These are phyloP conservation scores for Hypomesus transpacificus DNA, from an alignment of 2,113 vertebrate genomes.

Conservation along the genomic window DNA sequence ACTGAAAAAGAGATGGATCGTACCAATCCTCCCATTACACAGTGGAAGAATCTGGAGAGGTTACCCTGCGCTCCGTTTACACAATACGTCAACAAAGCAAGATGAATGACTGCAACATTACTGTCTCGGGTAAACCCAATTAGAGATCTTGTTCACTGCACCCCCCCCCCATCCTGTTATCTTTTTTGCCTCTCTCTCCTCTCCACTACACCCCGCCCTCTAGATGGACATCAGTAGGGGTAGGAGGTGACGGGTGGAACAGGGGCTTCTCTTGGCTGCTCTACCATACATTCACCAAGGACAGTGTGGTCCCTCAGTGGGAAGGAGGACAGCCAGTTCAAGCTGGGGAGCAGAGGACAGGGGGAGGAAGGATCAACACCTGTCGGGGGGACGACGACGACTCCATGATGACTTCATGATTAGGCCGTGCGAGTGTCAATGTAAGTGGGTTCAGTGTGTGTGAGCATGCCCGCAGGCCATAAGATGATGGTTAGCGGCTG, in stretches of 20 bases:
- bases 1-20: neutral
- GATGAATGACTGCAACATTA: slow-evolving; percentile 24
- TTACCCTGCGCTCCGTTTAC: slow-evolving; percentile 29
- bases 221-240: neutral
- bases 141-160: neutral
- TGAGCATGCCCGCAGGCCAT: slow-evolving; percentile 34
- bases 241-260: neutral
- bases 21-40: slow-evolving; percentile 31
- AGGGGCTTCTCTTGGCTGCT: slow-evolving; percentile 16
- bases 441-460: neutral
- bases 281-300: slow-evolving; percentile 21
- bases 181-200: neutral
- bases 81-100: slow-evolving; percentile 18
- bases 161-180: neutral
- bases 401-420: slow-evolving; percentile 28
- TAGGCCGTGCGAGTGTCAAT: slow-evolving; percentile 16
- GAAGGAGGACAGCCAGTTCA: neutral
- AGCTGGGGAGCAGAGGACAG: neutral
- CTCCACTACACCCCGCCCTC: neutral
- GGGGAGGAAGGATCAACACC: neutral
- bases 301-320: slow-evolving; percentile 8
- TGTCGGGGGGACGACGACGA: neutral
- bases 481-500: slow-evolving; percentile 55
- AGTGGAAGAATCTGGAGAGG: slow-evolving; percentile 17
- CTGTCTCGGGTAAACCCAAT: slow-evolving; percentile 3